Conservation (phyloP, 2,888 invertebrate genomes). For the Rhagonycha fulva region DNA sequence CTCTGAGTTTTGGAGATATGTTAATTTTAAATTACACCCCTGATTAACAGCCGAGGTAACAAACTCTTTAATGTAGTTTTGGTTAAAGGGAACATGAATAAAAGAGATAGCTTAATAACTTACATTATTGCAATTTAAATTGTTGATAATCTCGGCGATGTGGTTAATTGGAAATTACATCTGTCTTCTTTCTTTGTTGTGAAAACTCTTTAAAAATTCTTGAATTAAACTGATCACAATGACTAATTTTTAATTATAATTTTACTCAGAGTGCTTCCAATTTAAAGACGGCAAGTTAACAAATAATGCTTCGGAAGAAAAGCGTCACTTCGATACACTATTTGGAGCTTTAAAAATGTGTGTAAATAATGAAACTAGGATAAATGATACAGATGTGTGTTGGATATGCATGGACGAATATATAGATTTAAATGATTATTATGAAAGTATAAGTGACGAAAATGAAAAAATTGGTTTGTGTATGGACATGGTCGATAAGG, state of each 20-base stretch:
- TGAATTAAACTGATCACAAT: too few relatives aligned
- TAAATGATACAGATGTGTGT: constrained; percentile 56
- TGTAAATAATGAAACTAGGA: constrained; percentile 47
- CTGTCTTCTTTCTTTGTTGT: not conserved
- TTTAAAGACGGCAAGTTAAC: constrained; percentile 54
- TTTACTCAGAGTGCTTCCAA: constrained; percentile 62
- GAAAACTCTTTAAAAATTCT: not conserved
- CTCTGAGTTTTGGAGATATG: too few relatives aligned
- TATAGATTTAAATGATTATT: constrained; percentile 60
- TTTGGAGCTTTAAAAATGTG: constrained; percentile 56
- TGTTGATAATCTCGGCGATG: too few relatives aligned
- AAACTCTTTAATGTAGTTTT: too few relatives aligned
- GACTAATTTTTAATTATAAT: constrained; percentile 5
- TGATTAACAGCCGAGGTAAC: too few relatives aligned
- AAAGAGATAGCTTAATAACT: too few relatives aligned
- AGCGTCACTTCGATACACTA: constrained; percentile 38
- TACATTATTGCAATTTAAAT: too few relatives aligned
- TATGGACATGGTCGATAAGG: constrained; percentile 71
- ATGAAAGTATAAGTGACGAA: constrained; percentile 61
- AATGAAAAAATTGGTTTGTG: constrained; percentile 65
- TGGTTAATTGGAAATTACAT: too few relatives aligned
- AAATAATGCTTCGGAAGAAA: constrained; percentile 56
- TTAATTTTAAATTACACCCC: too few relatives aligned
- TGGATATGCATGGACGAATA: constrained; percentile 61
- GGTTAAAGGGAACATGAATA: too few relatives aligned